Evolutionary conservation across 2,113 vertebrate genomes (phyloP).

Genomic region (Tricholaema leucomelas): DNA sequence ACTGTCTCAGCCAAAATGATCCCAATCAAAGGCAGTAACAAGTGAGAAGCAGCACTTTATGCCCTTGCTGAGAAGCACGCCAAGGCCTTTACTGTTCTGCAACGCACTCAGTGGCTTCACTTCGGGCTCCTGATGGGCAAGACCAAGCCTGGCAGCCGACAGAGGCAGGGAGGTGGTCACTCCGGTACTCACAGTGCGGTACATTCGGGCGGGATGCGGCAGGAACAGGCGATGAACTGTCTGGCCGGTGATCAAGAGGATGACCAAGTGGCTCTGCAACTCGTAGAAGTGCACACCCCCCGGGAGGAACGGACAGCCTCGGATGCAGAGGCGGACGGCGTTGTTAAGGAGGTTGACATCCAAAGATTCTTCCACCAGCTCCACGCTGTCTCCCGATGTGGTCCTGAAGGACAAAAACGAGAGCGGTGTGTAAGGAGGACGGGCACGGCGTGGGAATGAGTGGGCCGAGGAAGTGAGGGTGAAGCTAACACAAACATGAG

Average conservation of each 20-base stretch:
- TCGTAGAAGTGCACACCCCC: conserved; percentile 88
- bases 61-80: accelerated
- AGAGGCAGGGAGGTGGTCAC: accelerated
- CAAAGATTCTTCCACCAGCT: conserved; percentile 89
- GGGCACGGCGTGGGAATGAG: no score
- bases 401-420: conserved; percentile 71
- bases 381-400: conserved; percentile 82
- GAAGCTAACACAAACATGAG: not conserved
- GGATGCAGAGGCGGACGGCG: conserved; percentile 80
- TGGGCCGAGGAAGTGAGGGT: no score
- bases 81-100: no score
- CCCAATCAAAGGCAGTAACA: not conserved
- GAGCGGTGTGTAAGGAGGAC: accelerated
- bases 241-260: conserved; percentile 87
- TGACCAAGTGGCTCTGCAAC: conserved; percentile 82
- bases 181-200: conserved; percentile 85
- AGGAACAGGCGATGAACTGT: conserved; percentile 89
- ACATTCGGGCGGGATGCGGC: conserved; percentile 89
- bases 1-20: not conserved
- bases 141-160: accelerated
- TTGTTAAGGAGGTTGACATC: conserved; percentile 90
- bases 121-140: accelerated
- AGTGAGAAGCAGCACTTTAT: not conserved
- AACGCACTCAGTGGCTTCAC: accelerated
- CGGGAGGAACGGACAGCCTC: conserved; percentile 83